Evolutionary conservation across 2,797 vertebrate genomes (phyloP), one percentile per base, ranked within the genome.

Genomic region (Bradypodion pumilum): DNA sequence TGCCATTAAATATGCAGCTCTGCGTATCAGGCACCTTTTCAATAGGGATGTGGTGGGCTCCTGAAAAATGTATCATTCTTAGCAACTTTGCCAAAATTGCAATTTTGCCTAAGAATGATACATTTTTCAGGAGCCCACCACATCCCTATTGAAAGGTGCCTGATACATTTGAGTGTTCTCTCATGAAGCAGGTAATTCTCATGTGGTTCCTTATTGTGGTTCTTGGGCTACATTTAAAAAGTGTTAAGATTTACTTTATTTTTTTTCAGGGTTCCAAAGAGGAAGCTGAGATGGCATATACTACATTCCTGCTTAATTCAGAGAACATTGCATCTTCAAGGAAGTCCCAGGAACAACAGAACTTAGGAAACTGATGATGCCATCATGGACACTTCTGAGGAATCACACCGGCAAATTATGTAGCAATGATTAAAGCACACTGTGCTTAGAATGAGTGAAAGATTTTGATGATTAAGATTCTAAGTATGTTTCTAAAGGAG

Each of bases 191-290:
- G 4, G 7, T 5, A 16, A 21, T 74, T 40, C 49, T 56, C 16
- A 21, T 70, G 40, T 25, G n/a, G 15, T 32, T 62, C 42, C 1
- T 40, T 44, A 12, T 37, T 37, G 4, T 2, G 59, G 13, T 42
- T 0, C 0, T 37, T 37, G 32, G 56, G 15, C 40, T 56, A 72
- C 1, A 0, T 1, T 2, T 21, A 23, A 70, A 77, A 87, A 21
- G 87, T 37, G 0, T 7, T 15, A 16, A 13, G 66, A n/a, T 84
- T 70, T 44, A 63, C 83, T 52, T 90, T 85, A 40, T 37, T 76
- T 19, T n/a, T n/a, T 56, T 81, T 40, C 42, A 97, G 96, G 92
- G 90, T 52, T 96, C 96, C 90, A 95, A 93, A 90, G 96, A 96
- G 78, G 95, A 95, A 16, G 93, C 90, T 1, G 94, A 97, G 56